Base-by-base conservation (phyloP, 2,113 vertebrate genomes). In the Lagopus leucura region DNA sequence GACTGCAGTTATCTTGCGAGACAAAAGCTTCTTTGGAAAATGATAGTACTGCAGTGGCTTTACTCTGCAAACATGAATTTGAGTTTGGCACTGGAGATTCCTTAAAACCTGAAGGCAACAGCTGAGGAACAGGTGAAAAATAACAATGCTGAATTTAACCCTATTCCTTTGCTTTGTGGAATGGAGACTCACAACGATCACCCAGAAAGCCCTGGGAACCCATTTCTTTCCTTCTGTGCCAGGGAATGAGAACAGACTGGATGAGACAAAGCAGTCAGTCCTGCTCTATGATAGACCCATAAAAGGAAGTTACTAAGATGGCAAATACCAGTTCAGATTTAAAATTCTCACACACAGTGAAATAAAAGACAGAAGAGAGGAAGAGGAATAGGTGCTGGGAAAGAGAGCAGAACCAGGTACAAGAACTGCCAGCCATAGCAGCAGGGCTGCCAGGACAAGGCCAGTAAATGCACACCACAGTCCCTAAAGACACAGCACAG, bases 401-500 rank as follows among this genome's bases (percentile, higher is more conserved):
- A 64, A 64, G 61, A 64, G 24, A 38, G 5, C 42, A 22, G 45
- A 77, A 20, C 45, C 25, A 34, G 48, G 21, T 64, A 22, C 28
- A 21, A 63, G 75, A 64, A 50, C 7, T 13, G 24, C 24, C 25
- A 24, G 58, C 8, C 58, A 24, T 8, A 40, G 67, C 66, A 57
- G 50, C 27, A 32, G 61, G 15, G 73, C 32, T 5, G 42, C 28
- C 5, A 4, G n/a, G 15, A 28, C 48, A 40, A 87, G 25, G 20
- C 40, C 22, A 58, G 55, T 8, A 1, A 42, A 0, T 8, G 28
- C 5, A 7, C 2, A 13, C 16, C 14, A 14, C 1, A 66, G 12
- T 3, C 5, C 4, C 20, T 16, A 25, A 18, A 30, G 8, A 18
- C 72, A 74, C 22, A 22, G 16, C 17, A 45, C 40, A 34, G 12